Percentiles rank a stretch among this genome's conserved stretches.
These are phyloP conservation scores for Halcyon leucocephala DNA, from an alignment of 2,797 vertebrate species.

Conservation along the genomic window DNA sequence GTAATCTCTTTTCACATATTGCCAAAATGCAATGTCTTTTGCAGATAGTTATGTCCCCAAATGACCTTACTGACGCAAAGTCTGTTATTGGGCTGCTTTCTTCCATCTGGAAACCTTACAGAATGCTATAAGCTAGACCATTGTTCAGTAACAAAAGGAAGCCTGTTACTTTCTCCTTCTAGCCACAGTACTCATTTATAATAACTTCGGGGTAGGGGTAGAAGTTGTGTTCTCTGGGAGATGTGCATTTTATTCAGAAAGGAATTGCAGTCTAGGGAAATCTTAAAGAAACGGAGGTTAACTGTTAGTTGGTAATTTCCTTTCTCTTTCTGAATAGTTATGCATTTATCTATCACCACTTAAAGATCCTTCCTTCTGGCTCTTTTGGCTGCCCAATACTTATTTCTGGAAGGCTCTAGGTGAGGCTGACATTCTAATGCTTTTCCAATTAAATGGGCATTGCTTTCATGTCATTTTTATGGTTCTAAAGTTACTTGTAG, in stretches of 20 bases:
- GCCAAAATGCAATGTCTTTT: not conserved
- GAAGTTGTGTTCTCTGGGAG: not conserved
- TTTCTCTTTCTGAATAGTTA: not conserved
- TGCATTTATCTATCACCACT: not conserved
- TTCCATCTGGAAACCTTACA: not conserved
- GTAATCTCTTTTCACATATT: not conserved
- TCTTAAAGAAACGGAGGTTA: not conserved
- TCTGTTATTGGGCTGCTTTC: not conserved
- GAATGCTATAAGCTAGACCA: not conserved
- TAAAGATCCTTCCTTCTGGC: not conserved
- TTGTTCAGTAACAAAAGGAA: slow-evolving; percentile 7
- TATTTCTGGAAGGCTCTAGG: not conserved
- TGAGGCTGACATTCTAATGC: not conserved
- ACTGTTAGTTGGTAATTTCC: not conserved
- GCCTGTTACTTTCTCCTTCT: not conserved
- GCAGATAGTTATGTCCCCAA: not conserved
- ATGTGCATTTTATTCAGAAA: not conserved
- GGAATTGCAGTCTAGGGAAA: not conserved
- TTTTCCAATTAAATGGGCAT: not conserved
- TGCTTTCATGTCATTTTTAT: not conserved
- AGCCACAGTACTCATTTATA: not conserved
- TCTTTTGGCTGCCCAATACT: not conserved
- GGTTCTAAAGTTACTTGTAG: not conserved
- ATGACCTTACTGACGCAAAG: not conserved
- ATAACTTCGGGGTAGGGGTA: not conserved